A percentile compares a stretch with the other conserved stretches of the same genome.
Conservation (phyloP, 2,888 invertebrate species). For the Netelia fuscicornis region DNA sequence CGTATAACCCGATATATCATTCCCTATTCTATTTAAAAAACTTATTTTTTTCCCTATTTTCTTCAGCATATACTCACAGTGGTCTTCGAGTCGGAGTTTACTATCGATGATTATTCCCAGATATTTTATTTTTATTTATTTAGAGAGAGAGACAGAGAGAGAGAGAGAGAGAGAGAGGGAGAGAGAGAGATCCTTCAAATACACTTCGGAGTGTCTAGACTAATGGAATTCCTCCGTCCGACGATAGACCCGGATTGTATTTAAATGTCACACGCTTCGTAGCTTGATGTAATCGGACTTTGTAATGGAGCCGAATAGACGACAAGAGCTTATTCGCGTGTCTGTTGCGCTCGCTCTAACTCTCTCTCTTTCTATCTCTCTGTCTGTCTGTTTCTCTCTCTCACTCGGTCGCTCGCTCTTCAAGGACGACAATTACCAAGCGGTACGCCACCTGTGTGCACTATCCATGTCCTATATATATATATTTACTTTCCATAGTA, state of each 20-base stretch:
- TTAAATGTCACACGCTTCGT: conserved; percentile 42
- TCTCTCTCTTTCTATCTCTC: background rate
- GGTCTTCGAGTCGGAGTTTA: no score
- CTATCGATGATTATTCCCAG: no score
- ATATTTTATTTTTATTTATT: no score
- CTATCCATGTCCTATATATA: background rate
- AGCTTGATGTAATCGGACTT: conserved; percentile 17
- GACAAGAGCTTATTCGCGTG: background rate
- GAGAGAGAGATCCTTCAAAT: background rate
- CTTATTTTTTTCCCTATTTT: no score
- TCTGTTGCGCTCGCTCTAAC: background rate
- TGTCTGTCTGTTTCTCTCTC: background rate
- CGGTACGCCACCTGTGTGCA: conserved; percentile 6
- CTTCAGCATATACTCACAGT: no score
- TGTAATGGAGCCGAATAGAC: conserved; percentile 34
- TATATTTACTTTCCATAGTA: background rate
- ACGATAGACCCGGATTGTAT: conserved; percentile 22
- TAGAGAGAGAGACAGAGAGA: no score
- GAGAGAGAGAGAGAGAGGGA: background rate
- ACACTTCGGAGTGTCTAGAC: conserved; percentile 29
- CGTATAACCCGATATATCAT: no score
- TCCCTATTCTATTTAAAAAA: no score
- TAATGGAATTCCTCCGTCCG: conserved; percentile 51
- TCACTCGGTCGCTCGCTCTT: background rate
- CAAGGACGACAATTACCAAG: conserved; percentile 29